Evolutionary conservation across 2,888 invertebrate species (phyloP).

Genomic region (Argyra leucocephala): DNA sequence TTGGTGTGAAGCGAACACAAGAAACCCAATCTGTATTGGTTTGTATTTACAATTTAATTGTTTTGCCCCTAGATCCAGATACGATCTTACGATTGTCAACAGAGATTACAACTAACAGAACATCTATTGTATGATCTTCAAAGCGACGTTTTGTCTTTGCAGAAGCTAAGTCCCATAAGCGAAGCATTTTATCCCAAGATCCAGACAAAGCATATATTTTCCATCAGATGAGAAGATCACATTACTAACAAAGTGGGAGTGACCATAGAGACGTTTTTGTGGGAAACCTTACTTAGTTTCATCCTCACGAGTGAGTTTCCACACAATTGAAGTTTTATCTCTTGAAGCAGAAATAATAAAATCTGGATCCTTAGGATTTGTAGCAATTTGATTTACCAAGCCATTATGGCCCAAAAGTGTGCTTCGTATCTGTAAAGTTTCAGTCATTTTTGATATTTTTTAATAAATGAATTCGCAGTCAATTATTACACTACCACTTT

Average conservation of each 20-base stretch:
- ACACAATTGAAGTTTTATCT: conserved; percentile 91
- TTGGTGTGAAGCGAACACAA: conserved; percentile 96
- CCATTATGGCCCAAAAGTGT: too few relatives aligned
- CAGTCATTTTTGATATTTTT: too few relatives aligned
- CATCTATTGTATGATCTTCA: conserved; percentile 99
- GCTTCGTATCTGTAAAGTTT: too few relatives aligned
- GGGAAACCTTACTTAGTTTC: conserved; percentile 92
- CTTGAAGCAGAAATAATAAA: too few relatives aligned
- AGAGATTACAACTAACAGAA: conserved; percentile 97
- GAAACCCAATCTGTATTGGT: conserved; percentile 98
- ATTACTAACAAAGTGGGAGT: conserved; percentile 98
- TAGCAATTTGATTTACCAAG: too few relatives aligned
- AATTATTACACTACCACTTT: too few relatives aligned
- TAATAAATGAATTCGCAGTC: too few relatives aligned
- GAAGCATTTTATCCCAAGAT: conserved; percentile 98
- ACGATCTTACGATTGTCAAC: conserved; percentile 99
- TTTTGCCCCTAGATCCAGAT: conserved; percentile 96
- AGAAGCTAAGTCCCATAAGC: conserved; percentile 96
- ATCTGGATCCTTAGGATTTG: too few relatives aligned
- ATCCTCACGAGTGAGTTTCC: conserved; percentile 95
- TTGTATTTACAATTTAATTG: conserved; percentile 99
- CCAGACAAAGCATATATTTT: conserved; percentile 97
- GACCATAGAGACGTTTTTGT: conserved; percentile 90
- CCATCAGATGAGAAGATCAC: conserved; percentile 98
- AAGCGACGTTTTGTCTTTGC: conserved; percentile 95